phyloP scores from a whole-genome alignment of 1,140 invertebrate species.

The Penaeus vannamei region DNA sequence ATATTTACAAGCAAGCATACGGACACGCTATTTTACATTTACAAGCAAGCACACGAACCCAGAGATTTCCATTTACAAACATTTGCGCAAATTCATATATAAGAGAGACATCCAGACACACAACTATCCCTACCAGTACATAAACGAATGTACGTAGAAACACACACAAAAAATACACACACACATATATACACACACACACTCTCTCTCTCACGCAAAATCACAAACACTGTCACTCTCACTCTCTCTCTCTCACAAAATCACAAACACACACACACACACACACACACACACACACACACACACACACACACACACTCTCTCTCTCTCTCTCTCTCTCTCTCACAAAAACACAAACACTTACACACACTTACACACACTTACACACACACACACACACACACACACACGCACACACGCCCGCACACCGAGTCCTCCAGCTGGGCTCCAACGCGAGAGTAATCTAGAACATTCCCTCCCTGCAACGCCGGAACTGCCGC shows the following conservation, averaged over 20 bases:
- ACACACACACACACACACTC: background rate
- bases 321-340: background rate
- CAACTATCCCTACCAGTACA: background rate
- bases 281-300: background rate
- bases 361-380: background rate
- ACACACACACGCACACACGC: conserved; percentile 1
- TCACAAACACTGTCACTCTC: too few relatives aligned
- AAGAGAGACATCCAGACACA: background rate
- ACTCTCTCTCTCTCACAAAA: too few relatives aligned
- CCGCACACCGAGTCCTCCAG: too few relatives aligned
- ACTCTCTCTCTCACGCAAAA: background rate
- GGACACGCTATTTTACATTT: background rate
- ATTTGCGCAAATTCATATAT: background rate
- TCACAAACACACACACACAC: background rate
- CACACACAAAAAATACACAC: conserved; percentile 5
- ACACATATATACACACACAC: conserved; percentile 4
- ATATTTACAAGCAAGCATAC: background rate
- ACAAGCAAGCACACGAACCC: background rate
- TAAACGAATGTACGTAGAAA: background rate
- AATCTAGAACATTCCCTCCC: too few relatives aligned
- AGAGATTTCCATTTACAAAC: background rate
- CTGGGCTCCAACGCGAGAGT: too few relatives aligned
- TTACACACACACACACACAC: conserved; percentile 21
- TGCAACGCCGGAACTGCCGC: too few relatives aligned
- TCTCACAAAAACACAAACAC: background rate